Conservation (phyloP, 2,797 vertebrate species). For the Lerista edwardsae region DNA sequence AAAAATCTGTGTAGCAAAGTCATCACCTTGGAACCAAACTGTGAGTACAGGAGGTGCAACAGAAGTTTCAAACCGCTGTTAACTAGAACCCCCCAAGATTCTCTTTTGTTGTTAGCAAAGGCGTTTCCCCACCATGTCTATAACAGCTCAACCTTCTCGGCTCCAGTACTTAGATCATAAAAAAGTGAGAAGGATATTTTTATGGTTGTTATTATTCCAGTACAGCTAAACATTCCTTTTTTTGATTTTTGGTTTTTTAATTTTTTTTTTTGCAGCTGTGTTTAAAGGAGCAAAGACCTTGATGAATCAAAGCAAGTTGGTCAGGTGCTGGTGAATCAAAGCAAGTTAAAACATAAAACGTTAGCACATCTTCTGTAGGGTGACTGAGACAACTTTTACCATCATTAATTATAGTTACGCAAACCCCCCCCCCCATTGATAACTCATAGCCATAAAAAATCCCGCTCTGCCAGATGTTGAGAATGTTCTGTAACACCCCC, state of each 20-base stretch:
- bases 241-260: too few species aligned
- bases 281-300: neutral
- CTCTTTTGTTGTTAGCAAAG: too few species aligned
- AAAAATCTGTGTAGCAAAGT: neutral
- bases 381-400: neutral
- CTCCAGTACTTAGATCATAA: neutral
- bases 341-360: constrained; percentile 22
- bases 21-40: neutral
- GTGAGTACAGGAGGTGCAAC: neutral
- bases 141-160: constrained; percentile 20
- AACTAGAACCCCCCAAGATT: neutral
- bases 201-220: neutral
- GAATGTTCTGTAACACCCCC: neutral
- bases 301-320: neutral
- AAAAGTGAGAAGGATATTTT: neutral
- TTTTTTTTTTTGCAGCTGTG: neutral
- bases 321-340: constrained; percentile 36
- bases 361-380: neutral
- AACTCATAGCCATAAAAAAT: neutral
- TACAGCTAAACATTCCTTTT: neutral
- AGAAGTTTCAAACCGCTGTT: neutral
- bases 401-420: neutral
- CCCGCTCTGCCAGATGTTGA: neutral
- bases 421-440: neutral
- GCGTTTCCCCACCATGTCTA: neutral